phyloP scores from a whole-genome alignment of 2,797 vertebrate species.

The Pangasius mekongensis region DNA sequence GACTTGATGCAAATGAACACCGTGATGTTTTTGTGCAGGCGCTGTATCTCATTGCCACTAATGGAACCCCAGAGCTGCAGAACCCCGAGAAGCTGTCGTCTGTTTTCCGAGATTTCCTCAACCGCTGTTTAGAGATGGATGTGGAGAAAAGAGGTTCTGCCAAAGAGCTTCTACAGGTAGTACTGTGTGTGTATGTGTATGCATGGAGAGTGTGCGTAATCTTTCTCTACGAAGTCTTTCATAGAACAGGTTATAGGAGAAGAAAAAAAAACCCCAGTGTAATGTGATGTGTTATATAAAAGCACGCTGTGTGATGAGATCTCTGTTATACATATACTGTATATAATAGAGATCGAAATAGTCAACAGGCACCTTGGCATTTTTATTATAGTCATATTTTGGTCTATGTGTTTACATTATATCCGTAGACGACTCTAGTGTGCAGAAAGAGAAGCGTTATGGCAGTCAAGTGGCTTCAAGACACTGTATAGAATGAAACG shows the following conservation, averaged over 20 bases:
- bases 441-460: not conserved
- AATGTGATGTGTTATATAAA: not conserved
- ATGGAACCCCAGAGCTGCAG: slow-evolving; percentile 94
- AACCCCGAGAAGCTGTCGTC: slow-evolving; percentile 91
- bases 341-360: not conserved
- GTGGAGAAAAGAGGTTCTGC: slow-evolving; percentile 96
- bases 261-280: not conserved
- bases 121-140: slow-evolving; percentile 95
- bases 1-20: slow-evolving; percentile 4
- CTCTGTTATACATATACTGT: not conserved
- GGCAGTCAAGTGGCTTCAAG: not conserved
- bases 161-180: slow-evolving; percentile 92
- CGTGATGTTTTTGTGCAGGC: slow-evolving; percentile 73
- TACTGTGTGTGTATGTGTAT: slow-evolving; percentile 28
- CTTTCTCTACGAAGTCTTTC: not conserved
- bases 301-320: not conserved
- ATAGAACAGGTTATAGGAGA: not conserved
- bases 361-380: not conserved
- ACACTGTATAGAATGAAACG: not conserved
- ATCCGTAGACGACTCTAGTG: not conserved
- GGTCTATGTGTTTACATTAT: not conserved
- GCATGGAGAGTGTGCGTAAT: not conserved
- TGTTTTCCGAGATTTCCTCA: slow-evolving; percentile 92
- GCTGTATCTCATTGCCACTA: slow-evolving; percentile 96
- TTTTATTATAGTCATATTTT: not conserved